These are phyloP conservation scores for Lucilia cuprina DNA, from an alignment of 1,140 invertebrate genomes.

Conservation along the genomic window DNA sequence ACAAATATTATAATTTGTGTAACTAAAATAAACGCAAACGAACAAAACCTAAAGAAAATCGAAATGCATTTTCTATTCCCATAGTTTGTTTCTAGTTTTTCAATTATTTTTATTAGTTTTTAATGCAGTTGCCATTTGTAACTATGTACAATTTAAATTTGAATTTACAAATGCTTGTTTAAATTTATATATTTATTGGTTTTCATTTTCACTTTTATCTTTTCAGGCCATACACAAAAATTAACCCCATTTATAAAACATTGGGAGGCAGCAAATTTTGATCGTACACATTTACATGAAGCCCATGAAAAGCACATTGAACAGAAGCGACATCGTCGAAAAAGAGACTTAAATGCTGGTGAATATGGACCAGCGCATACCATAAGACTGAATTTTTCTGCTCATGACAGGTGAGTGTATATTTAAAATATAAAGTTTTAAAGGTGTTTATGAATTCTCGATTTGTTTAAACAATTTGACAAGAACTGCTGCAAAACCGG, in stretches of 20 bases:
- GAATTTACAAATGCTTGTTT: background rate
- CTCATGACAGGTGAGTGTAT: constrained; percentile 58
- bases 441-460: background rate
- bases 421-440: background rate
- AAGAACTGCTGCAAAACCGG: too few relatives aligned
- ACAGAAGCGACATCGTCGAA: constrained; percentile 55
- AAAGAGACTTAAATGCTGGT: constrained; percentile 47
- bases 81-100: background rate
- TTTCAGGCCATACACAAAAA: constrained; percentile 57
- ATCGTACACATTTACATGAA: constrained; percentile 52
- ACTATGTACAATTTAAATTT: background rate
- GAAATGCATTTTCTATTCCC: background rate
- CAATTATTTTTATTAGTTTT: background rate
- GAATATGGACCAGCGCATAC: constrained; percentile 55
- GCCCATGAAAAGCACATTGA: constrained; percentile 59
- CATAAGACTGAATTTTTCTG: constrained; percentile 60
- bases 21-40: background rate
- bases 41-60: background rate
- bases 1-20: background rate
- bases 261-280: constrained; percentile 61
- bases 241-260: constrained; percentile 60
- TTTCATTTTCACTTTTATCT: background rate
- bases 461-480: too few relatives aligned
- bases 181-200: background rate
- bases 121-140: constrained; percentile 1